phyloP scores from a whole-genome alignment of 1,140 invertebrate genomes.

The Paramacrobiotus metropolitanus region DNA sequence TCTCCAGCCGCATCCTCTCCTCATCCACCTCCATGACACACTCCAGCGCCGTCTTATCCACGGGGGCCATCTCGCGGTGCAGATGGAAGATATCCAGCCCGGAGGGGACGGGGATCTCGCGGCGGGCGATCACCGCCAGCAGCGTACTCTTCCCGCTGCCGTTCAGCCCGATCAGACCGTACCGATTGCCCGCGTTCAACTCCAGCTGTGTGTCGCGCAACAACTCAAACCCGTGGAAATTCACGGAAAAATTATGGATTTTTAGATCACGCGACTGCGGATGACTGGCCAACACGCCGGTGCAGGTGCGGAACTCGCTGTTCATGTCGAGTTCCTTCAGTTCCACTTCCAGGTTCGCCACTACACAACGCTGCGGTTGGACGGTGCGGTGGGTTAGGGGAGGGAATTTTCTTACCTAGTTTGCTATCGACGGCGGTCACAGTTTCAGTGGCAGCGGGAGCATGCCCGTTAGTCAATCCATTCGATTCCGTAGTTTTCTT shows the following conservation, averaged over 20 bases:
- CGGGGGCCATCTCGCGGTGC: constrained; percentile 83
- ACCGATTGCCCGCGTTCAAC: constrained; percentile 82
- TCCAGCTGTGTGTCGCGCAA: constrained; percentile 85
- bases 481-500: no score
- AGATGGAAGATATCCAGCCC: constrained; percentile 95
- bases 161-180: constrained; percentile 85
- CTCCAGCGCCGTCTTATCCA: constrained; percentile 61
- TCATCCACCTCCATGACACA: constrained; percentile 93
- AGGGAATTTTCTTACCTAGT: background rate
- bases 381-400: constrained; percentile 3
- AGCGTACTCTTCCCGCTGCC: constrained; percentile 69
- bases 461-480: constrained; percentile 4
- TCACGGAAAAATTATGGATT: constrained; percentile 88
- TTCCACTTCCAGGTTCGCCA: constrained; percentile 52
- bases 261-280: constrained; percentile 84
- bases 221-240: constrained; percentile 87
- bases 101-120: constrained; percentile 84
- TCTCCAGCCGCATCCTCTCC: constrained; percentile 69
- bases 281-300: constrained; percentile 78
- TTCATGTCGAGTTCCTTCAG: constrained; percentile 53
- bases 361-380: constrained; percentile 25
- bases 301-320: constrained; percentile 74
- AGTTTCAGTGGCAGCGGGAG: background rate
- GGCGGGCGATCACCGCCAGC: constrained; percentile 62
- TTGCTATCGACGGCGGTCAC: background rate